Evolutionary conservation across 2,888 invertebrate species (phyloP).

Genomic region (Capitulum mitella): DNA sequence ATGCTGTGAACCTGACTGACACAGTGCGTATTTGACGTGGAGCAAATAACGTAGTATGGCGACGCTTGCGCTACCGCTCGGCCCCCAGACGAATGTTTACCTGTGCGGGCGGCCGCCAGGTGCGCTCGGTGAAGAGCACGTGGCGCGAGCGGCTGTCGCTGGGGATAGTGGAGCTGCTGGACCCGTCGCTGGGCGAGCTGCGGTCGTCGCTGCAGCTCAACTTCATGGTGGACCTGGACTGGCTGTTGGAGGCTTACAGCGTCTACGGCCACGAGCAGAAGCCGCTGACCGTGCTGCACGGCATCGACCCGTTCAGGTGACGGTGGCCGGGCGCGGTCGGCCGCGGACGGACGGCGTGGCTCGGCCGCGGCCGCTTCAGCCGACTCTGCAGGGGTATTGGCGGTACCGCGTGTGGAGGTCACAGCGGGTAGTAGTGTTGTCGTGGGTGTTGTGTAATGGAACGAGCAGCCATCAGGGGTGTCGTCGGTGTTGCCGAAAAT

Average conservation of each 20-base stretch:
- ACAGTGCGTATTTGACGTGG: no score
- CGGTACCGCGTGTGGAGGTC: no score
- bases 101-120: conserved; percentile 30
- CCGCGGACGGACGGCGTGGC: conserved; percentile 26
- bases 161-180: conserved; percentile 33
- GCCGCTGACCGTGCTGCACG: conserved; percentile 35
- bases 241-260: conserved; percentile 78
- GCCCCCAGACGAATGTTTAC: conserved; percentile 21
- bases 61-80: neutral
- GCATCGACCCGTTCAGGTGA: conserved; percentile 25
- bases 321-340: conserved; percentile 27
- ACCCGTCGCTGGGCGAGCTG: conserved; percentile 31
- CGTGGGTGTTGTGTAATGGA: neutral
- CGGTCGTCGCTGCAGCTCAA: conserved; percentile 65
- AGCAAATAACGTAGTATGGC: no score
- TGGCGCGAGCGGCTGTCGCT: conserved; percentile 30
- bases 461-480: no score
- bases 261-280: conserved; percentile 55
- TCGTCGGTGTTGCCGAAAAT: no score
- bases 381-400: neutral
- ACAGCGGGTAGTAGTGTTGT: neutral
- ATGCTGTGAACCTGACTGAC: neutral
- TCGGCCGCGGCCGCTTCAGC: conserved; percentile 17
- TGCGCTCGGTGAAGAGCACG: conserved; percentile 30
- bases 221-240: conserved; percentile 85